Base-by-base conservation (phyloP, 2,113 vertebrate species). In the Castor canadensis region DNA sequence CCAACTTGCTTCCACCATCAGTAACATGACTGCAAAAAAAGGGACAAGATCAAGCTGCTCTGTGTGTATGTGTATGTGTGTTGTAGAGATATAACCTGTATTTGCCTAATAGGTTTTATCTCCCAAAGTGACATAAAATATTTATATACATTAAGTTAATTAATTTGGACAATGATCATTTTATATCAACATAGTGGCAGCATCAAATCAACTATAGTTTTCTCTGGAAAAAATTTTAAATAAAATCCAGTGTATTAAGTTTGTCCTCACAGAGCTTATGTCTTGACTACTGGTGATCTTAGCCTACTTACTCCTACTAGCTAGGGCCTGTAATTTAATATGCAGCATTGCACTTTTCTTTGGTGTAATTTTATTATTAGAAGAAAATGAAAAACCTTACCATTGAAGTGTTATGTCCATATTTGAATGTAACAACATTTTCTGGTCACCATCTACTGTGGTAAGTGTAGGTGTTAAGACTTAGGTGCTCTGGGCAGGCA, bases 181-280 rank as follows among this genome's bases (percentile, higher is more conserved):
- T 75, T 40, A 86, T 58, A 20, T 72, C 66, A 72, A 82, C 26
- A 81, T 9, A 62, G 11, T 49, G 9, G 4, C 22, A 79, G 47
- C 82, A 86, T 69, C 45, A 84, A 66, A 64, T 56, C 28, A 84
- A 75, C 45, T 66, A 40, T 67, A 72, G 56, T 92, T 83, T 58
- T n/a, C 9, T 69, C 24, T 82, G n/a, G 30, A 81, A 71, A 20
- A 40, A 2, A 38, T 60, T 56, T 88, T 58, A 54, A n/a, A 47
- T 6, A 58, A 79, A 84, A 66, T 15, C 45, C 15, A 12, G 32
- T 30, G 62, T 19, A 71, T 72, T 17, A 40, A 73, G 16, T 12
- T 84, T 67, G n/a, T 28, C 62, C 24, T 73, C 43, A 52, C 6
- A 45, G 64, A 40, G 43, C 3, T 35, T 52, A 15, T 62, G 3